phyloP scores from a whole-genome alignment of 2,888 invertebrate genomes.

The Amphipyra tragopoginis region DNA sequence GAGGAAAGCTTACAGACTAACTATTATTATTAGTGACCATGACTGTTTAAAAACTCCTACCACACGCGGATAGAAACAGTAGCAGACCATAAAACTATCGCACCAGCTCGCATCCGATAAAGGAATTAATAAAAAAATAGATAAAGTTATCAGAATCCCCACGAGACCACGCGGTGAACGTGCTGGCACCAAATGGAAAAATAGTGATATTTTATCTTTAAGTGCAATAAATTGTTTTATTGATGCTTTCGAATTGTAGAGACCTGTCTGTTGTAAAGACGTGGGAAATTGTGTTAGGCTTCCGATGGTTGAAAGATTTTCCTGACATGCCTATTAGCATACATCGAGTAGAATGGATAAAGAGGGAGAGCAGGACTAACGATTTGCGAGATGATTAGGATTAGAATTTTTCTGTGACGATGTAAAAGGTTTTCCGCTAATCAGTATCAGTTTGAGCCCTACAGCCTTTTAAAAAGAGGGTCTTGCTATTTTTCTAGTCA shows the following conservation, averaged over 20 bases:
- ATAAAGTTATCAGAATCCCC: conserved; percentile 47
- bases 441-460: too few relatives aligned
- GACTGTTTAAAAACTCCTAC: background rate
- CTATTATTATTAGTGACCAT: too few relatives aligned
- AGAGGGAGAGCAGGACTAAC: too few relatives aligned
- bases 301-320: too few relatives aligned
- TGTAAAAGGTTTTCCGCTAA: too few relatives aligned
- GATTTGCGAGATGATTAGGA: too few relatives aligned
- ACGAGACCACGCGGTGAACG: conserved; percentile 38
- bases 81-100: conserved; percentile 20
- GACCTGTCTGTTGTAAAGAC: conserved; percentile 16
- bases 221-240: conserved; percentile 18
- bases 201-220: conserved; percentile 17
- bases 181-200: conserved; percentile 19
- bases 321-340: too few relatives aligned
- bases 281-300: background rate
- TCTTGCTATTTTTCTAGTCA: too few relatives aligned
- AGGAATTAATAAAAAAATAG: conserved; percentile 23
- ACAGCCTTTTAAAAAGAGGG: too few relatives aligned
- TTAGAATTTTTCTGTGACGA: too few relatives aligned
- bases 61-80: background rate
- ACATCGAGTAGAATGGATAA: too few relatives aligned
- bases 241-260: conserved; percentile 11
- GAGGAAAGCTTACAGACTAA: too few relatives aligned
- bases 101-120: conserved; percentile 7